These are phyloP conservation scores for Zapornia atra DNA, from an alignment of 2,113 vertebrate genomes.

Conservation along the genomic window DNA sequence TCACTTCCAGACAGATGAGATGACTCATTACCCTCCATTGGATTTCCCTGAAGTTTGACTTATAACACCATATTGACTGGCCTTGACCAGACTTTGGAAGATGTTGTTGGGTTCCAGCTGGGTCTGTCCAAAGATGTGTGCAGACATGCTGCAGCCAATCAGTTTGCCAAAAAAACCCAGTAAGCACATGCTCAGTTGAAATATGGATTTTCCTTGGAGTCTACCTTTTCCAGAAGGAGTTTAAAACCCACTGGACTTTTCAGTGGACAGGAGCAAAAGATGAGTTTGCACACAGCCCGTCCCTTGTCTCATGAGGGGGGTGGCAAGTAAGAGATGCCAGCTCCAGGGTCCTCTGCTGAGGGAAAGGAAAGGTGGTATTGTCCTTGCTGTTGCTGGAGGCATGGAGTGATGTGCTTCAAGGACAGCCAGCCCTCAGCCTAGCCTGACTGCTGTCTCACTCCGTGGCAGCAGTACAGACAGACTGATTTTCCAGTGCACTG, in stretches of 20 bases:
- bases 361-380: not conserved
- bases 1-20: not conserved
- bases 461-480: not conserved
- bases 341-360: not conserved
- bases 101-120: not conserved
- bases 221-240: not conserved
- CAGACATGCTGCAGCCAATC: accelerated
- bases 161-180: not conserved
- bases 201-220: not conserved
- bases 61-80: not conserved
- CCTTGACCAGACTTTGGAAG: not conserved
- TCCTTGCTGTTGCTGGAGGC: not conserved
- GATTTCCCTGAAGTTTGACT: not conserved
- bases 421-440: not conserved
- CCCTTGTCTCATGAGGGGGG: accelerated
- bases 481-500: not conserved
- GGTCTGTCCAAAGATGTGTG: not conserved
- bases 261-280: not conserved
- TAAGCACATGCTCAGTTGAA: accelerated
- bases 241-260: not conserved
- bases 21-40: not conserved
- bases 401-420: not conserved
- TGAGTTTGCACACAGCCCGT: not conserved
- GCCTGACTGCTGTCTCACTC: not conserved
- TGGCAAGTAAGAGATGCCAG: not conserved